Evolutionary conservation across 2,888 invertebrate genomes (phyloP).

Genomic region (Pharmacophagus antenor): DNA sequence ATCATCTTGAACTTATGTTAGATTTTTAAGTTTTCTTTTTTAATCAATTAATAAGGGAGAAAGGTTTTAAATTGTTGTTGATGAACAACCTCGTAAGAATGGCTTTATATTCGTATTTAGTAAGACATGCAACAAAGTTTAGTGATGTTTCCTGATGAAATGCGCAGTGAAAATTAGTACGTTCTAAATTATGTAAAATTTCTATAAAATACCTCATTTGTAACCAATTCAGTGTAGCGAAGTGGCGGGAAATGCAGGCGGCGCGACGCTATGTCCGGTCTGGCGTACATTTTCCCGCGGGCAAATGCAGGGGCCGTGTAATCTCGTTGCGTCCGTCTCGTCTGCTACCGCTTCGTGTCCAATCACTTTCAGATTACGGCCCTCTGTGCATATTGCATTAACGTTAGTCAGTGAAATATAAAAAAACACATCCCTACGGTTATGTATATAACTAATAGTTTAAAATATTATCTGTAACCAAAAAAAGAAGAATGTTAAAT

Average conservation of each 20-base stretch:
- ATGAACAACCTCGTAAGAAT: neutral
- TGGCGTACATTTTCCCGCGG: slow-evolving; percentile 35
- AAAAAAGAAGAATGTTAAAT: too few species aligned
- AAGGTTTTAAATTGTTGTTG: neutral
- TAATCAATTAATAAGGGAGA: too few species aligned
- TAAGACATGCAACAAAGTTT: neutral
- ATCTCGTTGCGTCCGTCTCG: slow-evolving; percentile 35
- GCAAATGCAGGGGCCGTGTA: slow-evolving; percentile 37
- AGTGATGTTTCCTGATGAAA: too few species aligned
- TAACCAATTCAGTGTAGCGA: slow-evolving; percentile 7
- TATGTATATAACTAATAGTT: neutral
- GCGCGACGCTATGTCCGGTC: slow-evolving; percentile 28
- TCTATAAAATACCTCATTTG: slow-evolving; percentile 9
- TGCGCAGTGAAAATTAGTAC: neutral
- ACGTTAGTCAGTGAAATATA: neutral
- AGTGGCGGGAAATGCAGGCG: slow-evolving; percentile 25
- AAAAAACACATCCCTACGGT: neutral
- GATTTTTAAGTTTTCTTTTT: too few species aligned
- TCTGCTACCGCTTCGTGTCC: slow-evolving; percentile 34
- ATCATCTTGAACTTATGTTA: neutral
- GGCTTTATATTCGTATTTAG: neutral
- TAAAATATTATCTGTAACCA: neutral
- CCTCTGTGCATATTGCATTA: neutral
- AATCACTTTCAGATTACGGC: slow-evolving; percentile 31
- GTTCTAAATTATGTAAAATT: neutral